A percentile compares a stretch with the other conserved stretches of the same genome.
Evolutionary conservation across 2,888 invertebrate species (phyloP).

Genomic region (Drosophila crucigera): DNA sequence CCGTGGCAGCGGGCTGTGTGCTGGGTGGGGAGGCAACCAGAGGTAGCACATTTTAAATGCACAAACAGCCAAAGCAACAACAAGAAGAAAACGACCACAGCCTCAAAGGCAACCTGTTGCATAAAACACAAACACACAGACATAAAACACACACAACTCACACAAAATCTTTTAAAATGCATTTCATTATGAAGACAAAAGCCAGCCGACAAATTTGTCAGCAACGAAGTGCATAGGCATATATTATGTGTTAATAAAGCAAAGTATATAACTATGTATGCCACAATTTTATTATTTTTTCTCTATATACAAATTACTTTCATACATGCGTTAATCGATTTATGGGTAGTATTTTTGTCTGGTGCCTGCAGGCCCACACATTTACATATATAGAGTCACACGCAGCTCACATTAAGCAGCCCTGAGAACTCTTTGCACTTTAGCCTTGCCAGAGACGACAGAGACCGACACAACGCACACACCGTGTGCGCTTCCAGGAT

Average conservation of each 20-base stretch:
- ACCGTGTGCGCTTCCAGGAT: constrained; percentile 20
- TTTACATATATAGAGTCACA: background rate
- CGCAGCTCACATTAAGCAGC: constrained; percentile 33
- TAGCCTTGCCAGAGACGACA: constrained; percentile 36
- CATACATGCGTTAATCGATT: background rate
- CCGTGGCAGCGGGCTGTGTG: background rate
- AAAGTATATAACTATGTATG: background rate
- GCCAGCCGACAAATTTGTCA: constrained; percentile 42
- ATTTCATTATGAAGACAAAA: constrained; percentile 57
- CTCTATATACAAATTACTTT: background rate
- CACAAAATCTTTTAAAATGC: constrained; percentile 60
- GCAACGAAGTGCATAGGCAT: background rate
- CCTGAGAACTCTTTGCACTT: constrained; percentile 69
- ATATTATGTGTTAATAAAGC: background rate
- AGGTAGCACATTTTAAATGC: constrained; percentile 52
- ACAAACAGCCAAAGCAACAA: constrained; percentile 36
- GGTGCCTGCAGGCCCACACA: constrained; percentile 1
- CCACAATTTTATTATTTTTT: too few relatives aligned
- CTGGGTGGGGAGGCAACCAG: constrained; percentile 11
- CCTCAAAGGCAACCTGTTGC: constrained; percentile 72
- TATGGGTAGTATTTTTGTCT: constrained; percentile 27
- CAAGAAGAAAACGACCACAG: constrained; percentile 33
- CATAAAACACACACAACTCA: constrained; percentile 39
- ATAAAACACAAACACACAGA: constrained; percentile 41
- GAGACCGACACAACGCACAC: constrained; percentile 16